Base-by-base conservation (phyloP, 2,113 vertebrate genomes). In the Takifugu flavidus region DNA sequence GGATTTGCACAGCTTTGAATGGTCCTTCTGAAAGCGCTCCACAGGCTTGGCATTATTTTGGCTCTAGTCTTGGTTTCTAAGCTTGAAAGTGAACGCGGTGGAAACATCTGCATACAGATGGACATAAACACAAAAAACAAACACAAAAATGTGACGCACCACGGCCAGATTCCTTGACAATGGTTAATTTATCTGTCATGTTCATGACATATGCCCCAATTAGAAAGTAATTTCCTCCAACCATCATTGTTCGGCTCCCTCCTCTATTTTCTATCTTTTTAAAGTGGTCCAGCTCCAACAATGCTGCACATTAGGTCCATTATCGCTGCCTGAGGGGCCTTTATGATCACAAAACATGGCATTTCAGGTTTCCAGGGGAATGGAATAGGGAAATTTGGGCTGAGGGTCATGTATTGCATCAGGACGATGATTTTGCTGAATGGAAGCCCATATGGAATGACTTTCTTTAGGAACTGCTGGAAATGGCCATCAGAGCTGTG, bases 111-210 rank as follows among this genome's bases (percentile, higher is more conserved):
- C 62, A 53, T 28, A 7, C 20, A 62, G 47, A 67, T 29, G 61
- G 61, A 73, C 74, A 39, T 47, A 57, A 66, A 53, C 45, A 49
- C 42, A 87, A 65, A 66, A 74, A 64, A 56, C 74, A 65, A 73
- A 14, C 56, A 49, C 67, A 5, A 25, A 20, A 25, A 80, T 72
- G 72, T 70, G 82, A 83, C 62, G 55, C 71, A 67, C 69, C 68
- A 75, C 74, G 74, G 79, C 75, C 65, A 76, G 83, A 73, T 49
- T 60, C 64, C 65, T 78, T 83, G 86, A 88, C 87, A 86, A 78
- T 86, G 70, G 66, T 77, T 87, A 82, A 88, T 90, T 89, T 84
- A 79, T 84, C 79, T 82, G 84, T 90, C 85, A 82, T 76, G 83
- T 81, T 49, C 56, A 26, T 62, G 68, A 74, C 80, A 83, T 83